Base-by-base conservation (phyloP, 2,113 vertebrate species). In the Callospermophilus lateralis region DNA sequence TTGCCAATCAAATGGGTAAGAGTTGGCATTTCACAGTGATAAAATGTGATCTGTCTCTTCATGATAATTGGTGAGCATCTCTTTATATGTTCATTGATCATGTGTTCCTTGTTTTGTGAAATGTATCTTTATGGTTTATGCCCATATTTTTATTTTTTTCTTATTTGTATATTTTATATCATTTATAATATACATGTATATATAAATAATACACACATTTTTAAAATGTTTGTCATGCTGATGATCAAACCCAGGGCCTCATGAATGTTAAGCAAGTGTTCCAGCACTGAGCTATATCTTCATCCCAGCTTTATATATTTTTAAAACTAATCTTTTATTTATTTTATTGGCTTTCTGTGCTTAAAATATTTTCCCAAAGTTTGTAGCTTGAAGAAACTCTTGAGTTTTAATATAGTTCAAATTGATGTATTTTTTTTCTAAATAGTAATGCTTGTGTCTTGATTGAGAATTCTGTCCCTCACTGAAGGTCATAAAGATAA, bases 341-440 rank as follows among this genome's bases (percentile, higher is more conserved):
- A 12, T 79, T 88, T 88, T 80, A 17, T 76, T 77, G 83, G 39
- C n/a, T 80, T 0, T 77, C 10, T 53, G 61, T 51, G 20, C 55
- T 84, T 87, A 34, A 90, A 74, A 73, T 76, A 84, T 84, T 96
- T 48, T 84, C 72, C 61, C 42, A 24, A 87, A 39, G 5, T 94
- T 97, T 79, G 51, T 42, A 70, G 73, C 45, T 45, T 85, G 67
- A 6, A 53, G 51, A 65, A 96, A 89, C 63, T 81, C 48, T 30
- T 79, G 42, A 73, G 34, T 39, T 90, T 84, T 84, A 87, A 63
- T 86, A 55, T 13, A 78, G n/a, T 55, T 63, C 8, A 90, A 84
- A 51, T 67, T 39, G 74, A 55, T 28, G 8, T 22, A 32, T 80
- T 2, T 68, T 83, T 83, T 92, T 78, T 53, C 77, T 72, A 80